Evolutionary conservation across 1,140 invertebrate species (phyloP), one percentile per base, ranked within the genome.

Genomic region (Heliothis subflexa): DNA sequence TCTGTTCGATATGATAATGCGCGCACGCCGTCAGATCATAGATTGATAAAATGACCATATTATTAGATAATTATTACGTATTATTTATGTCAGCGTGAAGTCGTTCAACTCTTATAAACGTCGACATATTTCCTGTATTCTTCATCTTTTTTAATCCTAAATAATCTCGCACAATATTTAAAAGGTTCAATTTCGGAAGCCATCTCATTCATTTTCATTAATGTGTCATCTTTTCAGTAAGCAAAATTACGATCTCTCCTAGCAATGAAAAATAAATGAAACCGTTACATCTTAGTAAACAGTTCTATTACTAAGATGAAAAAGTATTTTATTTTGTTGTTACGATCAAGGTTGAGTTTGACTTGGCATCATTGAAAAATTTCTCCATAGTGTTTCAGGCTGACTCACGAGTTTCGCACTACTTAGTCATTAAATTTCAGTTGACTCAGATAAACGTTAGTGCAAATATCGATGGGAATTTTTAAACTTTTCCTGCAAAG

Each of bases 381-480:
- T 80, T 82, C 82, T 81, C 66, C 79, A 83, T 78, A 21, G 68
- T 78, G 80, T 86, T 85, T 85, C 71, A 85, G 74, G 45, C 85
- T 91, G 89, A 89, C 62, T 91, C 89, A 91, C 64, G 73, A 40
- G 33, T 40, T 40, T 5, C 52, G 78, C 59, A 47, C 72, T 66
- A 82, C 76, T 90, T 89, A 91, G 85, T 91, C 90, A 91, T 81
- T 85, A 78, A 87, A 86, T 66, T 89, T 89, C 85, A 89, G 86
- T 84, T 90, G 89, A 90, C 75, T 91, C 87, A 89, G 83, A 79
- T 83, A 52, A 40, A 14, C 28, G 45, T 52, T 70, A 66, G 55
- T 52, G 52, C 59, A 25, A 50, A 70, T 49, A 70, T 52, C 81
- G 82, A 78, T 66, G 77, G 81, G 54, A 80, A 70, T 52, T 70